Conservation (phyloP, 2,113 vertebrate species). For the Colossoma macropomum region DNA sequence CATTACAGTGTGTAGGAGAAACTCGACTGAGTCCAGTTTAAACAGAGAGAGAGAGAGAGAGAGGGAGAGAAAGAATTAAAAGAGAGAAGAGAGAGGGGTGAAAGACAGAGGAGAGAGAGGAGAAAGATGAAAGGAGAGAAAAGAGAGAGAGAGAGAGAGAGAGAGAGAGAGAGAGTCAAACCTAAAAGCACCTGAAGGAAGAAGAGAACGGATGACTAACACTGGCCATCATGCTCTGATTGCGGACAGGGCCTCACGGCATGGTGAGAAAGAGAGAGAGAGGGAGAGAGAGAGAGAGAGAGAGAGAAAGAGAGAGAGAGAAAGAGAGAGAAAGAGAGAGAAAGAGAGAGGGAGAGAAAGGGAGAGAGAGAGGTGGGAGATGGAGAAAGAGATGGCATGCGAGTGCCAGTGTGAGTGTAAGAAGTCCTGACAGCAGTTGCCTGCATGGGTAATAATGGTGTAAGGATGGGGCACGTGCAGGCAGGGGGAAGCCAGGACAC, state of each 20-base stretch:
- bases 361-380: not conserved
- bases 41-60: not conserved
- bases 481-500: slow-evolving; percentile 18
- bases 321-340: slow-evolving; percentile 11
- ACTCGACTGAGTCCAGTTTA: no score
- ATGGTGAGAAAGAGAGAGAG: not conserved
- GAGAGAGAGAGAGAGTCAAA: not conserved
- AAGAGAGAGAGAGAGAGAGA: not conserved
- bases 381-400: slow-evolving; percentile 41
- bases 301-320: not conserved
- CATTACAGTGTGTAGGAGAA: not conserved
- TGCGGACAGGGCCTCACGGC: no score
- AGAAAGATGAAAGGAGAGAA: not conserved
- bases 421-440: slow-evolving; percentile 75
- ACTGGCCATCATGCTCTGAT: slow-evolving; percentile 8
- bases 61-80: not conserved
- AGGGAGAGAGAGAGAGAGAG: not conserved
- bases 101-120: not conserved
- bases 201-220: slow-evolving; percentile 21
- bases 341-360: not conserved
- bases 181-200: slow-evolving; percentile 23
- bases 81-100: no score
- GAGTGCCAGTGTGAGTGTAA: slow-evolving; percentile 65
- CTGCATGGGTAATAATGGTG: slow-evolving; percentile 60
- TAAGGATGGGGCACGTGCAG: slow-evolving; percentile 63